Evolutionary conservation across 2,113 vertebrate genomes (phyloP), one percentile per base, ranked within the genome.

Genomic region (Centrocercus urophasianus): DNA sequence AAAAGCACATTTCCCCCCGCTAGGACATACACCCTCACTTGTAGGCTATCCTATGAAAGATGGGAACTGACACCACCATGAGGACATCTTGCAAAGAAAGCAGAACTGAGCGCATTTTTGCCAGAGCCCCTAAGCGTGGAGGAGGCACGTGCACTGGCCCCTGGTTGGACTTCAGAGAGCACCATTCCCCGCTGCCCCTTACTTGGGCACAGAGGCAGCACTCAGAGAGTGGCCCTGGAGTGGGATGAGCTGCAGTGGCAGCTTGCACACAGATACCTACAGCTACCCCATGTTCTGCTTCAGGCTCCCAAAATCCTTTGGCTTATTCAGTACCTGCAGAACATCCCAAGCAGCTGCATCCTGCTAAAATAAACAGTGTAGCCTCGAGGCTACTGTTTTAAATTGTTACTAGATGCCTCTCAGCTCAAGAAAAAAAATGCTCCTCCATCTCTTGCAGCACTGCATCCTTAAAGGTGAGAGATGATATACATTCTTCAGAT

Each of bases 31-130:
- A 54, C n/a, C 72, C 34, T 56, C 15, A 45, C 28, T 27, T 50
- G 57, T 69, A 80, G 60, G 42, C 72, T 86, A 25, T 30, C 56
- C 61, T 78, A 16, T 8, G 92, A 88, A 92, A 90, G 73, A 74
- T 8, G 76, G 86, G 90, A 88, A n/a, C 83, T 57, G 86, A 92
- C 95, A 83, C 83, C 93, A 81, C 95, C 88, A 4, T 61, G 96
- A 96, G 96, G 95, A 83, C 28, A 13, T 72, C 93, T 57, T 1
- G 73, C 28, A 88, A 52, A 94, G 69, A 59, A 34, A 64, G 56
- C 79, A 17, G 60, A 2, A 43, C 50, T 32, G 45, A 79, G 52
- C 4, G 2, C 1, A 3, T 47, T 18, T 63, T 36, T 67, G 22
- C 2, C 4, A 72, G 54, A 93, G 70, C 66, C 34, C 2, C 0